Conservation (phyloP, 1,140 invertebrate species). For the Planococcus citri region DNA sequence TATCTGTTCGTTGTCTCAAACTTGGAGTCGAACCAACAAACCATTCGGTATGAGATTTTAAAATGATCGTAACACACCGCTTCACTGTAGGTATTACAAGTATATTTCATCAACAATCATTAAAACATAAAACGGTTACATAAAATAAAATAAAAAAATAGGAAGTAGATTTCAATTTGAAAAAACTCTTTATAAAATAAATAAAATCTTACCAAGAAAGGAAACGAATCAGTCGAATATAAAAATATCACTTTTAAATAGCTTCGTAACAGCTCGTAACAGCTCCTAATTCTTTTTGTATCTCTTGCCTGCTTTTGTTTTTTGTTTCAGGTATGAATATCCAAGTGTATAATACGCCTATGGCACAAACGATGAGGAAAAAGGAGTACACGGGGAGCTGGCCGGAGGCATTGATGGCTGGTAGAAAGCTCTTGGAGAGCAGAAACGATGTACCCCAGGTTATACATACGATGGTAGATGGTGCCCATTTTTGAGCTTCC, state of each 20-base stretch:
- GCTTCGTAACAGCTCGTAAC: not conserved
- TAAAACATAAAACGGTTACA: no score
- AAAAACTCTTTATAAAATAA: no score
- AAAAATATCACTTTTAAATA: not conserved
- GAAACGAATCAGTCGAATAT: no score
- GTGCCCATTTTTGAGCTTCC: constrained; percentile 44
- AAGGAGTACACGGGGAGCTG: constrained; percentile 66
- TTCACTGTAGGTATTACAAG: no score
- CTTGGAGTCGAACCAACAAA: no score
- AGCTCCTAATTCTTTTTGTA: constrained; percentile 46
- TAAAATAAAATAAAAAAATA: no score
- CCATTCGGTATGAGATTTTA: no score
- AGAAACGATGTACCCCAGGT: constrained; percentile 41
- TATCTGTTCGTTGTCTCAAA: no score
- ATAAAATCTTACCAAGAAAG: no score
- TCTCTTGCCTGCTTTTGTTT: constrained; percentile 69
- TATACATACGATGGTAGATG: constrained; percentile 36
- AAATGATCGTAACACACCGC: no score
- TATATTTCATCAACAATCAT: no score
- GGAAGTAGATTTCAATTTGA: no score
- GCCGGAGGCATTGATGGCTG: constrained; percentile 43
- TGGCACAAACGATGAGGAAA: constrained; percentile 57
- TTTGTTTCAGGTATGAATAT: constrained; percentile 82
- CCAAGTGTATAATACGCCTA: constrained; percentile 56
- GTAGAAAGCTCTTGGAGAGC: constrained; percentile 39